phyloP scores from a whole-genome alignment of 2,888 invertebrate species.

The Sphecodes monilicornis region DNA sequence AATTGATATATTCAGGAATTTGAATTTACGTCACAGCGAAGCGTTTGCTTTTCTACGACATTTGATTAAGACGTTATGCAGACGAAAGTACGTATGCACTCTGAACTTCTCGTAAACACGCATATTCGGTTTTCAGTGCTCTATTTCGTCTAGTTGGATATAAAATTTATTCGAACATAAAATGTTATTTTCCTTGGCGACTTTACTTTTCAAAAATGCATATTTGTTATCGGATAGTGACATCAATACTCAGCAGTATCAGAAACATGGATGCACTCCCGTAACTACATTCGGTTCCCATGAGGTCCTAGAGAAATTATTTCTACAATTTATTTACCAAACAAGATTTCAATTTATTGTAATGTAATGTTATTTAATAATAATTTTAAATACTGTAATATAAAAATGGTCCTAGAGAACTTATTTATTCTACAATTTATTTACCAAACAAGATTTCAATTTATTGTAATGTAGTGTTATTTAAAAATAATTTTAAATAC shows the following conservation, averaged over 20 bases:
- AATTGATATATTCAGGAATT: not conserved
- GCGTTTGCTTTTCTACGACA: not conserved
- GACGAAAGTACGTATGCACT: not conserved
- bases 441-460: too few relatives aligned
- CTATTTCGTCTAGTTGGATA: not conserved
- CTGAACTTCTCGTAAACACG: slow-evolving; percentile 5
- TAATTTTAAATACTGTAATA: too few relatives aligned
- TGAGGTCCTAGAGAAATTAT: not conserved
- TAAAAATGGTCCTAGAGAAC: too few relatives aligned
- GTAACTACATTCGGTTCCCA: not conserved
- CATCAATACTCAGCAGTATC: not conserved
- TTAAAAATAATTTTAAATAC: too few relatives aligned
- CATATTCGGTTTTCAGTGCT: not conserved
- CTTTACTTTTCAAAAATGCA: not conserved
- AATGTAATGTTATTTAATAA: not conserved
- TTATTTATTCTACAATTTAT: too few relatives aligned
- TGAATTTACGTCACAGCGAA: too few relatives aligned
- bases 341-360: not conserved
- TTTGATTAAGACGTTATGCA: not conserved
- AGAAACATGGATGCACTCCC: not conserved
- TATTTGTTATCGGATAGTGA: not conserved
- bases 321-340: not conserved
- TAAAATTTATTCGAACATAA: slow-evolving; percentile 31
- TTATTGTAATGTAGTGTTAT: too few relatives aligned
- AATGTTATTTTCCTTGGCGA: slow-evolving; percentile 20